phyloP scores from a whole-genome alignment of 2,113 vertebrate species.

The Struthio camelus region DNA sequence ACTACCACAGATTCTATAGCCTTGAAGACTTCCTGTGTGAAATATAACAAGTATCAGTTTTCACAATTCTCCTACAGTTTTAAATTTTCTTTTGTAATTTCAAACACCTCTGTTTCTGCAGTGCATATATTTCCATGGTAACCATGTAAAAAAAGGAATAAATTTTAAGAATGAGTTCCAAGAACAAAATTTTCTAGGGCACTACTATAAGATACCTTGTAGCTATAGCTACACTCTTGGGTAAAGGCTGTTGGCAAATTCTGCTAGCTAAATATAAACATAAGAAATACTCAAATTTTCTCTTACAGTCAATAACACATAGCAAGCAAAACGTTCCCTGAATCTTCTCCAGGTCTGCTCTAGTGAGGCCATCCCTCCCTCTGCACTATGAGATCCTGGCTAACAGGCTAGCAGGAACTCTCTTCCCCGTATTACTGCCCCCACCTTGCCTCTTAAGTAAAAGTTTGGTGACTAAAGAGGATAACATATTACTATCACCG shows the following conservation, averaged over 20 bases:
- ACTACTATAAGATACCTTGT: neutral
- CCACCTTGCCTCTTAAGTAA: neutral
- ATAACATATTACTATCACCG: neutral
- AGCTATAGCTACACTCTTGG: neutral
- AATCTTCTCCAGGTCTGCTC: neutral
- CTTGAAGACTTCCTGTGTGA: neutral
- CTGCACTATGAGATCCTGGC: neutral
- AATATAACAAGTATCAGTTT: neutral
- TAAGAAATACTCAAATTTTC: neutral
- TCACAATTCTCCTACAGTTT: neutral
- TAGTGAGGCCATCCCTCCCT: neutral
- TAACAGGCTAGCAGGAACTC: neutral
- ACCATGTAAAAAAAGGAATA: neutral
- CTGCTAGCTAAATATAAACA: neutral
- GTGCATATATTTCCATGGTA: conserved; percentile 15
- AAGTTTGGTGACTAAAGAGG: neutral
- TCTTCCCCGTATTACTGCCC: neutral
- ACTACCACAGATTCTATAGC: neutral
- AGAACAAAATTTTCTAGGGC: conserved; percentile 19
- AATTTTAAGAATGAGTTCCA: conserved; percentile 34
- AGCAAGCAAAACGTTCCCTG: neutral
- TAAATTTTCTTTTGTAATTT: neutral
- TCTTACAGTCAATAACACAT: neutral
- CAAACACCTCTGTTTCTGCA: conserved; percentile 9
- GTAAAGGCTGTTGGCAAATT: neutral